Evolutionary conservation across 2,113 vertebrate genomes (phyloP).

Genomic region (Aythya baeri): DNA sequence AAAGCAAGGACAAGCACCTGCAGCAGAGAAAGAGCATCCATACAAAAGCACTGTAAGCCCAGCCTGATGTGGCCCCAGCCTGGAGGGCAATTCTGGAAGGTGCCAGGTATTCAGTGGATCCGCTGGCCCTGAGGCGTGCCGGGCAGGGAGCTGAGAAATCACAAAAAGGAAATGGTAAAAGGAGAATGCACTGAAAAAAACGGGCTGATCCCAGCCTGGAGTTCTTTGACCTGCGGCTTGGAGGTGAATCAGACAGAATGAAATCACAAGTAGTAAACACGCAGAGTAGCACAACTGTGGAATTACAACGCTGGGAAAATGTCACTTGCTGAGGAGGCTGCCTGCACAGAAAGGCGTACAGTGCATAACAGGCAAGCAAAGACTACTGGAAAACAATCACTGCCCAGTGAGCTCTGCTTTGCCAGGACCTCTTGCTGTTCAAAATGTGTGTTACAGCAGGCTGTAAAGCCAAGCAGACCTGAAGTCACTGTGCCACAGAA

Average conservation of each 20-base stretch:
- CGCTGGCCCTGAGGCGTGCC: too few species aligned
- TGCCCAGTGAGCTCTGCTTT: neutral
- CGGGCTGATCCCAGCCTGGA: neutral
- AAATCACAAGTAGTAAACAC: neutral
- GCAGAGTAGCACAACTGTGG: neutral
- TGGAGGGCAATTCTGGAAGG: neutral
- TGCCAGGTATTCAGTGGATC: neutral
- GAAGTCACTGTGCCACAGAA: neutral
- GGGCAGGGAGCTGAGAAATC: neutral
- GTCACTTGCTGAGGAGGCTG: neutral
- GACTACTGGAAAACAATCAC: neutral
- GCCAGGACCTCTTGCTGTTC: neutral
- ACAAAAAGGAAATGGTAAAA: neutral
- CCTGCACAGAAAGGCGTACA: neutral
- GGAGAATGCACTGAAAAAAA: neutral
- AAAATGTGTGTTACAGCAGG: neutral
- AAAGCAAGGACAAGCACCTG: conserved; percentile 11
- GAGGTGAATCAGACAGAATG: neutral
- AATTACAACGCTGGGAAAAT: neutral
- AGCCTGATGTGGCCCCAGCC: neutral
- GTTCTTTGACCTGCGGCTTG: neutral
- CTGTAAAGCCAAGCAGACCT: neutral
- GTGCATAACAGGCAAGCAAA: neutral
- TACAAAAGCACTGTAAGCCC: neutral
- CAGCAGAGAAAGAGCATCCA: neutral